A percentile compares a stretch with the other conserved stretches of the same genome.
These are phyloP conservation scores for Megaustenia siamemsis DNA, from an alignment of 2,888 invertebrate species.

Conservation along the genomic window DNA sequence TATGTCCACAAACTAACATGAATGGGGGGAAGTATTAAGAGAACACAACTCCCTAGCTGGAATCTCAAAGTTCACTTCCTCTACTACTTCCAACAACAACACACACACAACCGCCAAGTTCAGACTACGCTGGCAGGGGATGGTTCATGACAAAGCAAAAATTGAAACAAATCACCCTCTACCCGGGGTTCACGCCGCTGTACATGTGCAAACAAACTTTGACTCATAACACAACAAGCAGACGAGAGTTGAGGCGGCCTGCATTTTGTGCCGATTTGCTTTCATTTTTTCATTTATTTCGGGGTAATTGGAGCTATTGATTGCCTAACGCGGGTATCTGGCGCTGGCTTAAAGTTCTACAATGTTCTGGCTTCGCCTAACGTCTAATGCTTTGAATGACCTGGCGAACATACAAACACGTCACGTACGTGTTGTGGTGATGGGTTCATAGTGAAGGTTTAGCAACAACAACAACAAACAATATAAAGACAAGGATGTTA, in stretches of 20 bases:
- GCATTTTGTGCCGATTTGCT: background rate
- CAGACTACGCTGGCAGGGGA: background rate
- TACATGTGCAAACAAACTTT: background rate
- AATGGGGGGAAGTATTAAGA: no score
- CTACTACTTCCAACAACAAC: no score
- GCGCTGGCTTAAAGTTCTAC: no score
- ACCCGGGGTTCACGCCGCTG: background rate
- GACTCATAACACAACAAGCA: background rate
- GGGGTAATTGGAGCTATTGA: background rate
- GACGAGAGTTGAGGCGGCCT: background rate
- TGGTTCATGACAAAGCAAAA: slow-evolving; percentile 3
- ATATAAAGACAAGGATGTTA: no score
- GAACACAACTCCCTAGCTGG: background rate
- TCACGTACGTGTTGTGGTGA: no score
- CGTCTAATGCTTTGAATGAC: no score
- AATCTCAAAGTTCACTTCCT: background rate
- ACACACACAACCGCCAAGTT: background rate
- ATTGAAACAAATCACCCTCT: background rate
- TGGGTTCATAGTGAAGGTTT: no score
- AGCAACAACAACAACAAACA: no score
- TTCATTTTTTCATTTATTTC: background rate
- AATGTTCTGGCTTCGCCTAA: no score
- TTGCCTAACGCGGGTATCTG: background rate
- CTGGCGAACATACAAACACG: no score
- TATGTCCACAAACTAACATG: no score